Base-by-base conservation (phyloP, 1,140 invertebrate genomes). In the Ylistrum balloti region DNA sequence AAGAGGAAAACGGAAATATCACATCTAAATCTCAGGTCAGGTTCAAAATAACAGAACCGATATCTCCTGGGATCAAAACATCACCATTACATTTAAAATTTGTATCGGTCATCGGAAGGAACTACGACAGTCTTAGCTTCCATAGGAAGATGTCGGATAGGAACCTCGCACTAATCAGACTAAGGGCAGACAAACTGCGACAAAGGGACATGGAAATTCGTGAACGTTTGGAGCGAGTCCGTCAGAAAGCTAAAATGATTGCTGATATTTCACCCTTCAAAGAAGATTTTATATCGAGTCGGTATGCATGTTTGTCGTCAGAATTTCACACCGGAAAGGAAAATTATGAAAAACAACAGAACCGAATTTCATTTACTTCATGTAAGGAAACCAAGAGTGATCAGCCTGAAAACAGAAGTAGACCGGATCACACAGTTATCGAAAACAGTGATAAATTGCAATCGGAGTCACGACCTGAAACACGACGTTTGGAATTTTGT, bases 131-230 rank as follows among this genome's bases (percentile, higher is more conserved):
- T 7, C 22, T 74, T 7, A n/a, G 11, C 56, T 74, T 28, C n/a
- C 56, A 74, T 11, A 28, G 5, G 22, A 74, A 74, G n/a, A n/a
- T 74, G 56, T 74, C 56, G n/a, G 56, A 74, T 17, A 22, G 56
- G 56, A 74, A 74, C 3, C 56, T n/a, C 56, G n/a, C 56, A 9
- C 22, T 74, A 17, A 74, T 74, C 0, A 74, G 56, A 28, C 9
- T 22, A 74, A 74, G 56, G n/a, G 56, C 56, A 2, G 56, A 74
- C 5, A 74, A 5, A 28, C 56, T 74, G 9, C 56, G 56, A 74
- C 56, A 74, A n/a, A n/a, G 56, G n/a, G 56, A 74, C n/a, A 74
- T 5, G n/a, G 56, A 74, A n/a, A 74, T 74, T 28, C 56, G 56
- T 11, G n/a, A 9, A 28, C 56, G 56, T 28, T 17, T 74, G 22